A percentile compares a stretch with the other conserved stretches of the same genome.
phyloP scores from a whole-genome alignment of 2,797 vertebrate species.

The Falco rusticolus region DNA sequence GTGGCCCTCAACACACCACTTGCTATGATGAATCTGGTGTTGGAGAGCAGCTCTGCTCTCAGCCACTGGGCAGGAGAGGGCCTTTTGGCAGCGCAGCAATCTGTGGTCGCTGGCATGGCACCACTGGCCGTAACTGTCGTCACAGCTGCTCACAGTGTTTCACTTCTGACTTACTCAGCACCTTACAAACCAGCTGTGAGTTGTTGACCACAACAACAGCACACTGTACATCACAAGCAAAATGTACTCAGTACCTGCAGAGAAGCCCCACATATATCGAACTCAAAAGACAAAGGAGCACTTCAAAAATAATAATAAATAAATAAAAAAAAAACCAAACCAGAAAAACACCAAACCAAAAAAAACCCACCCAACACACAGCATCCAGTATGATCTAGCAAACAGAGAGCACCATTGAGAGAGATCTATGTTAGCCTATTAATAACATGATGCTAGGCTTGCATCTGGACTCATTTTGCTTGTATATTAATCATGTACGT shows the following conservation, averaged over 20 bases:
- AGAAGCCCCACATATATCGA: background rate
- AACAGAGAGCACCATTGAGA: conserved; percentile 8
- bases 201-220: background rate
- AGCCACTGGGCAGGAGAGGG: background rate
- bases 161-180: background rate
- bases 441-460: conserved; percentile 31
- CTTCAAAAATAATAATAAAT: background rate
- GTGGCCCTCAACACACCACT: background rate
- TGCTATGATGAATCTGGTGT: background rate
- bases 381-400: background rate
- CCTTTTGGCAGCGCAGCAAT: background rate
- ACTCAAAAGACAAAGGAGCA: conserved; percentile 9
- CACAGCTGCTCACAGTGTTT: background rate
- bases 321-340: background rate
- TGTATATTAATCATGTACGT: conserved; percentile 34
- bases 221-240: background rate
- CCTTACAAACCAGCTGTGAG: background rate
- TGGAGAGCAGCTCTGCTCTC: conserved; percentile 14
- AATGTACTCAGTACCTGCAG: background rate
- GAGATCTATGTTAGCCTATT: conserved; percentile 24
- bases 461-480: conserved; percentile 23
- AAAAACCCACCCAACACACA: background rate
- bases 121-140: background rate
- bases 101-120: accelerated
- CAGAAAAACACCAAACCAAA: background rate